These are phyloP conservation scores for Zonitis immaculata DNA, from an alignment of 2,888 invertebrate genomes.

Conservation along the genomic window DNA sequence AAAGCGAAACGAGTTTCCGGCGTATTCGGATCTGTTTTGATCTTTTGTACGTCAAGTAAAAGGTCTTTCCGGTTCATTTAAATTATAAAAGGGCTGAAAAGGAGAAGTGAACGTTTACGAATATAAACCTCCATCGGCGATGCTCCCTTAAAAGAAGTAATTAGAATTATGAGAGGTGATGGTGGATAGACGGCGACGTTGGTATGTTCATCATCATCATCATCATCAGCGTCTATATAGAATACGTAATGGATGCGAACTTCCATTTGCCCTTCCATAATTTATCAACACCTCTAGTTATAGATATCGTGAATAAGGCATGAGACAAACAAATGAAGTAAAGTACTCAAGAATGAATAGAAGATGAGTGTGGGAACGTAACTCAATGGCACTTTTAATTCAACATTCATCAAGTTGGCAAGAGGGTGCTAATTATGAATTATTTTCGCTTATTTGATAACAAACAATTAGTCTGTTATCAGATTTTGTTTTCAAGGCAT, in stretches of 20 bases:
- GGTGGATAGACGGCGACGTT: neutral
- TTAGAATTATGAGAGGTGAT: constrained; percentile 31
- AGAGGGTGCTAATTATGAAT: constrained; percentile 31
- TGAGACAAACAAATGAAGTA: constrained; percentile 43
- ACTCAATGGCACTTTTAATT: constrained; percentile 35
- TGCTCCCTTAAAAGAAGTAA: constrained; percentile 25
- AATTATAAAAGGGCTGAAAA: constrained; percentile 22
- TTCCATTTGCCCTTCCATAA: constrained; percentile 40
- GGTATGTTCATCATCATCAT: constrained; percentile 2
- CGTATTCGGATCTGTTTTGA: constrained; percentile 24
- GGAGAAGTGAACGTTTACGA: constrained; percentile 9
- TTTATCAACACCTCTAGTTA: constrained; percentile 46
- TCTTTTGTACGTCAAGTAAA: constrained; percentile 21
- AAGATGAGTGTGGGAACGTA: constrained; percentile 43
- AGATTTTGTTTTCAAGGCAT: constrained; percentile 32
- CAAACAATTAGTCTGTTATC: constrained; percentile 34
- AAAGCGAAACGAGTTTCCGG: constrained; percentile 11
- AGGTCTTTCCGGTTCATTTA: constrained; percentile 22
- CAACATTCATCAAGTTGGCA: constrained; percentile 28
- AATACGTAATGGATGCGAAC: constrained; percentile 33
- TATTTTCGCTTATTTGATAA: constrained; percentile 28
- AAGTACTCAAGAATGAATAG: constrained; percentile 45
- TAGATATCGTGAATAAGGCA: constrained; percentile 46
- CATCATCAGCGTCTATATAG: neutral
- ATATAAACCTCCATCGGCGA: constrained; percentile 5